Conservation (phyloP, 2,888 invertebrate species). For the Chromoteleia sp. region DNA sequence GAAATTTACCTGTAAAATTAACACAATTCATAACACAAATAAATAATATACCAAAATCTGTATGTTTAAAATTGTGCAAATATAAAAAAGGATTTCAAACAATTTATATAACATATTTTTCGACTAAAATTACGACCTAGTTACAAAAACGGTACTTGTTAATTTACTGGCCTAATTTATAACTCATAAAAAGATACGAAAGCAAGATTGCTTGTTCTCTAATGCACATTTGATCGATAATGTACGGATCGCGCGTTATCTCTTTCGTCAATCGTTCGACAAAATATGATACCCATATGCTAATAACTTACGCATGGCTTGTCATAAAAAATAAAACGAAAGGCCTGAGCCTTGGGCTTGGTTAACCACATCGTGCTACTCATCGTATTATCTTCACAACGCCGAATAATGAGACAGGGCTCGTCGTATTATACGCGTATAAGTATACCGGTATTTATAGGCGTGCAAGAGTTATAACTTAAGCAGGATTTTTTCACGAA, state of each 20-base stretch:
- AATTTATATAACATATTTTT: background rate
- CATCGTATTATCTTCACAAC: constrained; percentile 75
- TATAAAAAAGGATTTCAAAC: background rate
- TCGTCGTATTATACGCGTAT: constrained; percentile 56
- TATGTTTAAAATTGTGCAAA: too few species aligned
- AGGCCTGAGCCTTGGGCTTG: constrained; percentile 66
- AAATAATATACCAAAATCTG: too few species aligned
- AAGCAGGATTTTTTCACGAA: constrained; percentile 14
- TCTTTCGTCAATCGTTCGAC: constrained; percentile 76
- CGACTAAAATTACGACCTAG: constrained; percentile 1
- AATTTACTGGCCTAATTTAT: constrained; percentile 38
- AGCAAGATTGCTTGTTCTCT: constrained; percentile 45
- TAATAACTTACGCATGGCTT: constrained; percentile 82
- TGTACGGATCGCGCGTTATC: constrained; percentile 75
- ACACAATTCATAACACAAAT: too few species aligned
- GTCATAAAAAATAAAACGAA: constrained; percentile 62
- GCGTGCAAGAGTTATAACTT: constrained; percentile 54
- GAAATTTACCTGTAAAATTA: too few species aligned
- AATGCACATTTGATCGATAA: constrained; percentile 70
- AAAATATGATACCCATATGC: constrained; percentile 81
- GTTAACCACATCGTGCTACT: constrained; percentile 76
- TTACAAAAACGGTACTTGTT: background rate
- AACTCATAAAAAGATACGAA: constrained; percentile 53
- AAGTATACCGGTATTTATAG: constrained; percentile 59
- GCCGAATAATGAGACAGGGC: constrained; percentile 72